Evolutionary conservation across 2,797 vertebrate genomes (phyloP).

Genomic region (Malurus leucopterus): DNA sequence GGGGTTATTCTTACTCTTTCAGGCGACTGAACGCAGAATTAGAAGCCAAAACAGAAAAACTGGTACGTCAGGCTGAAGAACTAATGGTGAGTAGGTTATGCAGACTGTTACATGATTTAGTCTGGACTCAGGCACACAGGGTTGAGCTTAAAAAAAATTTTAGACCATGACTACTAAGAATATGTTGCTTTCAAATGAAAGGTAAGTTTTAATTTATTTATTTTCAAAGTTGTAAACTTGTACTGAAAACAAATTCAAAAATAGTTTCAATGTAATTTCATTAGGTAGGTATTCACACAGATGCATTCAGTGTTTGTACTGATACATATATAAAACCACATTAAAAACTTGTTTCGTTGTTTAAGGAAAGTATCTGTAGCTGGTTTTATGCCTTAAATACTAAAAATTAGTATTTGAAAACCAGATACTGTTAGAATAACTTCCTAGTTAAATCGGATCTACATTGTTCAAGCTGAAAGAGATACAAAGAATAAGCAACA

Average conservation of each 20-base stretch:
- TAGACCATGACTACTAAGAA: not conserved
- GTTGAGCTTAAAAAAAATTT: conserved; percentile 2
- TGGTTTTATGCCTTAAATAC: not conserved
- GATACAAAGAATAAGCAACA: not conserved
- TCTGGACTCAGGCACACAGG: not conserved
- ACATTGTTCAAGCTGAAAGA: not conserved
- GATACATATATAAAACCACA: not conserved
- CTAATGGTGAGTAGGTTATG: conserved; percentile 80
- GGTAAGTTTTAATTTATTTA: not conserved
- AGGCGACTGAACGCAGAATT: conserved; percentile 90
- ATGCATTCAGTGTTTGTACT: not conserved
- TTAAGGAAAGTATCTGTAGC: not conserved
- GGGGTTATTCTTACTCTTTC: conserved; percentile 31
- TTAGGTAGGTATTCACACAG: not conserved
- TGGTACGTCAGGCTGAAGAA: conserved; percentile 86
- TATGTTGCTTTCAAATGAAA: not conserved
- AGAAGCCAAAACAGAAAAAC: conserved; percentile 87
- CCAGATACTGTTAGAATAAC: not conserved
- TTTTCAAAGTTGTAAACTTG: not conserved
- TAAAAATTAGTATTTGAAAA: not conserved
- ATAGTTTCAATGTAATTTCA: not conserved
- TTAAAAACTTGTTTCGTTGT: not conserved
- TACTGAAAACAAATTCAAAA: not conserved
- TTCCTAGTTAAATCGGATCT: not conserved
- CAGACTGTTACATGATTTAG: not conserved